Evolutionary conservation across 2,888 invertebrate genomes (phyloP), one percentile per base, ranked within the genome.

Genomic region (Rotaria magnacalcarata): DNA sequence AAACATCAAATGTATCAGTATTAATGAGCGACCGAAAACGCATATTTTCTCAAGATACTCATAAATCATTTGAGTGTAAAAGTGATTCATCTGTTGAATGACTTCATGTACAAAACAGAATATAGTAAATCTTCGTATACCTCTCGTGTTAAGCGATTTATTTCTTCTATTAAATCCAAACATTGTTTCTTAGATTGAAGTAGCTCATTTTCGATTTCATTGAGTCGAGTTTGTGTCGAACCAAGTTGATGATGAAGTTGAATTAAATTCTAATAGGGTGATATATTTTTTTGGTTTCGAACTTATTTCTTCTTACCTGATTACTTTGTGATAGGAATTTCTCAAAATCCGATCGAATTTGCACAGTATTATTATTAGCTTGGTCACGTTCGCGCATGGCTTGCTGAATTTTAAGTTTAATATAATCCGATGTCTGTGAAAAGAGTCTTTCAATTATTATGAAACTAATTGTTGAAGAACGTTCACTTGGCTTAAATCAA

Each of bases 141-240:
- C 10, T 43, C 74, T 19, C 74, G 41, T 41, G 74, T 74, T 74
- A 74, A 24, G 8, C 74, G 74, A 43, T 74, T 74, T 16, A 43
- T 74, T 74, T 74, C 74, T 74, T 74, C 74, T 4, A 41, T 74
- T 41, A 74, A 74, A 41, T 74, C 74, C 21, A 74, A n/a, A 41
- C 74, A 74, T 21, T 74, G 43, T 74, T 74, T 74, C n/a, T 74
- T 74, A 0, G 74, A 74, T 14, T 74, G 2, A 6, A 74, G 21
- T 74, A 74, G 41, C 19, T 74, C 74, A 74, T 10, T 74, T 74
- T 74, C 74, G 41, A 21, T 74, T 11, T 74, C 74, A 74, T 74
- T 19, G 21, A 21, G 21, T 41, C 74, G 74, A 41, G 21, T 74
- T 74, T 74, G 41, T 74, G 43, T 43, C 11, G 74, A 41, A 74